A percentile compares a stretch with the other conserved stretches of the same genome.
phyloP scores from a whole-genome alignment of 2,113 vertebrate genomes.

The Apistogramma diplotaenia region DNA sequence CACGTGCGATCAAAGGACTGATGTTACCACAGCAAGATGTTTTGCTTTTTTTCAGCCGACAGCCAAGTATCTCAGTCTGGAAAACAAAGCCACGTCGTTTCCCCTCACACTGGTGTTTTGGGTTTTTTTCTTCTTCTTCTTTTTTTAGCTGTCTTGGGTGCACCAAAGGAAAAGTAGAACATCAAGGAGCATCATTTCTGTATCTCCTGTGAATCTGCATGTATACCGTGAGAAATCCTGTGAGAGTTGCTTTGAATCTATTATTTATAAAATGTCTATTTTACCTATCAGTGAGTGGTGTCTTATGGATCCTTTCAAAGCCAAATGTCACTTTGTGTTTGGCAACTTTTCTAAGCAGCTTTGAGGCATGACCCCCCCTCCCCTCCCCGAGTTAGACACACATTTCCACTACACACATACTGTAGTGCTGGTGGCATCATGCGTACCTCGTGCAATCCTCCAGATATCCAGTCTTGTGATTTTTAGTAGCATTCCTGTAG shows the following conservation, averaged over 20 bases:
- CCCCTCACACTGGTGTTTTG: neutral
- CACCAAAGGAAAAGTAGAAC: slow-evolving; percentile 40
- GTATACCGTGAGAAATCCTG: slow-evolving; percentile 37
- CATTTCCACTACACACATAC: slow-evolving; percentile 50
- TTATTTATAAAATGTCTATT: slow-evolving; percentile 67
- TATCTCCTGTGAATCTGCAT: slow-evolving; percentile 55
- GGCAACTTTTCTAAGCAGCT: slow-evolving; percentile 57
- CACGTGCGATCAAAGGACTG: slow-evolving; percentile 37
- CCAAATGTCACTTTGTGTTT: slow-evolving; percentile 45
- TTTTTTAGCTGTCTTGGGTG: slow-evolving; percentile 18
- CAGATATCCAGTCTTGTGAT: slow-evolving; percentile 67
- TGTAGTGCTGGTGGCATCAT: slow-evolving; percentile 68
- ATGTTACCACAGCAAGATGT: slow-evolving; percentile 3
- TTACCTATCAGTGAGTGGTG: slow-evolving; percentile 60
- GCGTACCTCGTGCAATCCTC: slow-evolving; percentile 56
- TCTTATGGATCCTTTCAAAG: slow-evolving; percentile 47
- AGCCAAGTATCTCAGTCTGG: slow-evolving; percentile 25
- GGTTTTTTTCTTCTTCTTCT: no score
- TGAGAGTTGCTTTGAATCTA: slow-evolving; percentile 47
- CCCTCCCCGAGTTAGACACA: neutral
- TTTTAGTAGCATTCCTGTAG: slow-evolving; percentile 74
- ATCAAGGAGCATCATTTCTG: slow-evolving; percentile 27
- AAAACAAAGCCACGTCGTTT: slow-evolving; percentile 15
- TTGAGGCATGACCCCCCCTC: slow-evolving; percentile 38
- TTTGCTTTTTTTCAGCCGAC: neutral